Evolutionary conservation across 2,888 invertebrate species (phyloP), one percentile per base, ranked within the genome.

Genomic region (Thymelicus acteon): DNA sequence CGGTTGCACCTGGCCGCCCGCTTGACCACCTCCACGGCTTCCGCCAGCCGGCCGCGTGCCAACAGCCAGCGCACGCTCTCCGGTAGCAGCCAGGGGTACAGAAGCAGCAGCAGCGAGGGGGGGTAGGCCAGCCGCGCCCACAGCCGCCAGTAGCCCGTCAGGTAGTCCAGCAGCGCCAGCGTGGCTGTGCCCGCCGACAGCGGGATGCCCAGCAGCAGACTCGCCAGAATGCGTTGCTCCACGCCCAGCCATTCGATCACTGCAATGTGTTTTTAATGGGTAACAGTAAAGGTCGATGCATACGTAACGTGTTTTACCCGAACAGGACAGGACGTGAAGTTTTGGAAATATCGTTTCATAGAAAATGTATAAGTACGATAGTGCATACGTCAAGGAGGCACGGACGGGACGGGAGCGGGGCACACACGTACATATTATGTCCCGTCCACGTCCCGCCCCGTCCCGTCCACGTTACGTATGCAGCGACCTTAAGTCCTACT

Each of bases 181-280:
- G 95, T 80, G 1, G 96, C 95, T 81, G 96, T 96, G 0, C 97
- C 97, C 47, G 96, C 78, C 0, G 97, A 95, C 79, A 96, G 95
- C 72, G 96, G 96, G 13, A 96, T 94, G 65, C 96, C 95, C 8
- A 96, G 94, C 61, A 97, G 89, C 65, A 96, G 94, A 73, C 97
- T 96, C 6, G 96, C 96, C 52, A 97, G 85, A 24, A 97, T 96
- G 49, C 97, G 94, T 65, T 95, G 95, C 73, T 95, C 95, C 10
- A 96, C 96, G 0, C 97, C 97, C 39, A 97, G 96, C 87, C 97
- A 94, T 85, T 98, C 97, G 75, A 97, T 95, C 82, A 96, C 97
- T 96, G 87, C 0, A 88, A 88, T 19, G 37, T 13, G 10, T 6
- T 0, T 0, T 3, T 19, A 19, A 19, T 19, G 19, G 19, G n/a